Conservation (phyloP, 2,888 invertebrate species). For the Axea sp. region DNA sequence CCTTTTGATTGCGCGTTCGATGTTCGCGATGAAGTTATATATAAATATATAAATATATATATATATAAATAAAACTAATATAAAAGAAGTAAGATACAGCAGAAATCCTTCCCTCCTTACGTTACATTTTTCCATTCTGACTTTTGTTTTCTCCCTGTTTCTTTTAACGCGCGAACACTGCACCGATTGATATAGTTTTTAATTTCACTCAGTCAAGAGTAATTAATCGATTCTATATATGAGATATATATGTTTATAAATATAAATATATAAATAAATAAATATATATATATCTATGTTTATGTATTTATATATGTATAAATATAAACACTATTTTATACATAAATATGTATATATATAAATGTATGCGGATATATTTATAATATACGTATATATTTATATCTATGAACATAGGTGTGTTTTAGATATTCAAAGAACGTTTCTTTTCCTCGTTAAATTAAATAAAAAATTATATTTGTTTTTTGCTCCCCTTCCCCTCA, state of each 20-base stretch:
- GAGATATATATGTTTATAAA: too few relatives aligned
- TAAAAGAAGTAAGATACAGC: too few relatives aligned
- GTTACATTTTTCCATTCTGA: too few relatives aligned
- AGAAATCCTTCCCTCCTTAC: too few relatives aligned
- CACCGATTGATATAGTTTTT: neutral
- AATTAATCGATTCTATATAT: too few relatives aligned
- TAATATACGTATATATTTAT: neutral
- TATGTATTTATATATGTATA: constrained; percentile 12
- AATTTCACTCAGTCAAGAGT: neutral
- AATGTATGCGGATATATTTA: neutral
- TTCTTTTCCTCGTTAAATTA: constrained; percentile 5
- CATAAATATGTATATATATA: constrained; percentile 7
- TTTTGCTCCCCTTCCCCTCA: neutral
- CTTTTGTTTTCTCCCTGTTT: neutral
- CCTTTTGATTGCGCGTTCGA: constrained; percentile 18
- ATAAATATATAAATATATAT: constrained; percentile 8
- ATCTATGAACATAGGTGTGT: neutral
- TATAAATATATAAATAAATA: neutral
- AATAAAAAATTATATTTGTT: neutral
- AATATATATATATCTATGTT: constrained; percentile 9
- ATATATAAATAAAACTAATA: too few relatives aligned
- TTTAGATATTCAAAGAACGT: constrained; percentile 12
- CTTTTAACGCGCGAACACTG: neutral
- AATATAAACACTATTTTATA: constrained; percentile 1
- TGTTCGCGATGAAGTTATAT: constrained; percentile 11